Conservation (phyloP, 2,113 vertebrate species). For the Heterocephalus glaber region DNA sequence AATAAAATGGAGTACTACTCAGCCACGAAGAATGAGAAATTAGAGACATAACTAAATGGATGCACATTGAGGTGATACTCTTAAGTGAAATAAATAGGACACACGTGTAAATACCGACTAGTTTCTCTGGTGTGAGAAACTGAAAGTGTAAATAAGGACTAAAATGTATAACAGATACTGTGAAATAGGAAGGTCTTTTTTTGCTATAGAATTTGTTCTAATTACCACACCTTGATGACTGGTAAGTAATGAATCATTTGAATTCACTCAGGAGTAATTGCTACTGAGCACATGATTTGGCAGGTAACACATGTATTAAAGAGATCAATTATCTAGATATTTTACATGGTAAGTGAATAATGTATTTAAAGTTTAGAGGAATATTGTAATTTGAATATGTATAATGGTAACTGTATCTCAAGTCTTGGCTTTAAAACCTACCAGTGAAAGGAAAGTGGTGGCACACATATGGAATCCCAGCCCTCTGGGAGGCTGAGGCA, state of each 20-base stretch:
- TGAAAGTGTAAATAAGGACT: no score
- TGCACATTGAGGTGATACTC: no score
- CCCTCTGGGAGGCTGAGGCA: neutral
- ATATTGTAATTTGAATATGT: neutral
- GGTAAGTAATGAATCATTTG: neutral
- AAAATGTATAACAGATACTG: no score
- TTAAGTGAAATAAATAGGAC: no score
- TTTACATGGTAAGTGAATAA: neutral
- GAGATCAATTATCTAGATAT: neutral
- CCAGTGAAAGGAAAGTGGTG: neutral
- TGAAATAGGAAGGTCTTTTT: no score
- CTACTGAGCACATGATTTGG: neutral
- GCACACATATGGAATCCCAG: neutral
- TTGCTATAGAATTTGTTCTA: slow-evolving; percentile 6
- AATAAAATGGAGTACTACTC: no score
- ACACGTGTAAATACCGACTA: no score
- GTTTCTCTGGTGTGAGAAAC: no score
- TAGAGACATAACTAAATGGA: no score
- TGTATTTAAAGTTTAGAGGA: neutral
- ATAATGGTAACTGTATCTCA: neutral
- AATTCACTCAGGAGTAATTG: neutral
- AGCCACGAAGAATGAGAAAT: no score
- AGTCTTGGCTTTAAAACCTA: neutral
- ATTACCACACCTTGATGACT: neutral
- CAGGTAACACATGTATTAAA: neutral